A percentile compares a stretch with the other conserved stretches of the same genome.
These are phyloP conservation scores for Triops cancriformis DNA, from an alignment of 1,140 invertebrate genomes.

Conservation along the genomic window DNA sequence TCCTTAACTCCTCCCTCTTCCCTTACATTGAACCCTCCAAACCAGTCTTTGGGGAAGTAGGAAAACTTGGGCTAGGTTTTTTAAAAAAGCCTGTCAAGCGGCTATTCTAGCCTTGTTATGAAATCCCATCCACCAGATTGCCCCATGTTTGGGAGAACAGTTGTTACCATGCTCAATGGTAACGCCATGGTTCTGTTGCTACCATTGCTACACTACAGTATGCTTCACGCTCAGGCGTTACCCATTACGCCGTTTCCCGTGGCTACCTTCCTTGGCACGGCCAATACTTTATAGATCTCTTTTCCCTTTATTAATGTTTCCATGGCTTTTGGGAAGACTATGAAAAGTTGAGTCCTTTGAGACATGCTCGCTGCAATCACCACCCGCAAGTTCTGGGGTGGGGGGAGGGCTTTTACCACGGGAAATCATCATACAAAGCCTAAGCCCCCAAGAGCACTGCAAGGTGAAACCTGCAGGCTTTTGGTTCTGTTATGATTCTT, in stretches of 20 bases:
- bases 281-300: no score
- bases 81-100: no score
- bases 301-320: background rate
- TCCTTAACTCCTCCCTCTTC: no score
- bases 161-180: background rate
- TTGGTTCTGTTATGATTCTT: background rate
- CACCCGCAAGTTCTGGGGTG: background rate
- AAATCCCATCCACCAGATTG: no score
- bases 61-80: no score
- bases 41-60: no score
- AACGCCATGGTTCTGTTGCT: background rate
- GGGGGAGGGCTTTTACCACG: no score
- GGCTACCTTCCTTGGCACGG: background rate
- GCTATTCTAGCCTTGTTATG: no score
- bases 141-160: no score
- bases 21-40: no score
- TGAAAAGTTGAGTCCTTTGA: background rate
- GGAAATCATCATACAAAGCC: no score
- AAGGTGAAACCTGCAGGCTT: constrained; percentile 5
- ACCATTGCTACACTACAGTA: background rate
- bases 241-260: background rate
- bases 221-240: background rate
- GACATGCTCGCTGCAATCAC: background rate
- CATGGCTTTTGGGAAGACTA: background rate
- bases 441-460: background rate